These are phyloP conservation scores for Girardinichthys multiradiatus DNA, from an alignment of 2,113 vertebrate genomes.

Conservation along the genomic window DNA sequence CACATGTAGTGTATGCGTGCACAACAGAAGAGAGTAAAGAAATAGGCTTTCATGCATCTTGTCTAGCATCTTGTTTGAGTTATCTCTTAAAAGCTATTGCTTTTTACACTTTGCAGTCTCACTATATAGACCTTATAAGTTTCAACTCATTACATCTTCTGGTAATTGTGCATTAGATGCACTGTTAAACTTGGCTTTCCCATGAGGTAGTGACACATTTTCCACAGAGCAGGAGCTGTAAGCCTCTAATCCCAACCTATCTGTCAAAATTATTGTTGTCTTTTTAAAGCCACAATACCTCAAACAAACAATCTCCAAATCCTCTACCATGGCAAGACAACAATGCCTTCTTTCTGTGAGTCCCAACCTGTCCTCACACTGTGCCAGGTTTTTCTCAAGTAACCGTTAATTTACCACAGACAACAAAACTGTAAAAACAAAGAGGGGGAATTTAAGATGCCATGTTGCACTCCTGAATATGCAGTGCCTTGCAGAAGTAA, in stretches of 20 bases:
- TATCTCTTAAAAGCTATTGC: not conserved
- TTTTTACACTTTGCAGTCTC: not conserved
- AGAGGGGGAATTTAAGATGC: conserved; percentile 33
- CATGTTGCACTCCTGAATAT: conserved; percentile 25
- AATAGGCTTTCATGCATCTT: not conserved
- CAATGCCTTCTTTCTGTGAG: conserved; percentile 20
- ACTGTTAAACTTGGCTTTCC: conserved; percentile 30
- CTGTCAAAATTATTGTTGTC: conserved; percentile 48
- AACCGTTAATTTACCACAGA: conserved; percentile 31
- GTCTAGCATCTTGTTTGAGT: not conserved
- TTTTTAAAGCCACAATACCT: conserved; percentile 41
- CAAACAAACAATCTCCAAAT: conserved; percentile 28
- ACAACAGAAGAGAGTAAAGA: conserved; percentile 9
- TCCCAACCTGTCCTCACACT: conserved; percentile 6
- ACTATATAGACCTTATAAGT: no score
- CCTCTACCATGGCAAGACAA: conserved; percentile 1
- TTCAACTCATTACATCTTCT: not conserved
- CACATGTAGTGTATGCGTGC: conserved; percentile 1
- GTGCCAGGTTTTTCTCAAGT: conserved; percentile 19
- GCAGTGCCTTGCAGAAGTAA: not conserved
- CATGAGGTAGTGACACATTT: conserved; percentile 30
- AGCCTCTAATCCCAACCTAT: conserved; percentile 8
- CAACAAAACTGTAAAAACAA: conserved; percentile 51
- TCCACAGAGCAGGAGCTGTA: conserved; percentile 40
- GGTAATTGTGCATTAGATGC: conserved; percentile 10